Evolutionary conservation across 1,140 invertebrate genomes (phyloP).

Genomic region (Thrips palmi): DNA sequence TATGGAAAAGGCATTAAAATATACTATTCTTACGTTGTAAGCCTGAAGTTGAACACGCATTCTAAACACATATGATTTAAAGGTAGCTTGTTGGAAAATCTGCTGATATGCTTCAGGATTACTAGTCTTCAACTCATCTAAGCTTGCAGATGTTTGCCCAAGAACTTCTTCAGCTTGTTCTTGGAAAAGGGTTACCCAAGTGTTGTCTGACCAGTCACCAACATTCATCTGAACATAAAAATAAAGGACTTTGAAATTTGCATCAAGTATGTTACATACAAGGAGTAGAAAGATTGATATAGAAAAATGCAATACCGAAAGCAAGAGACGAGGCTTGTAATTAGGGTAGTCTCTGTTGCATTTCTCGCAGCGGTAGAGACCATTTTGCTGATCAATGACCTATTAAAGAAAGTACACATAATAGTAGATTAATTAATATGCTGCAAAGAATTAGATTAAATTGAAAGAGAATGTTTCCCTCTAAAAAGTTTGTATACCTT

Average conservation of each 20-base stretch:
- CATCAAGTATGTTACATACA: background rate
- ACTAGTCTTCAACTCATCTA: constrained; percentile 56
- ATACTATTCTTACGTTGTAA: constrained; percentile 52
- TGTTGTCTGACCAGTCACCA: constrained; percentile 58
- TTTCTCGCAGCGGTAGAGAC: constrained; percentile 84
- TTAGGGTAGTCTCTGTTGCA: constrained; percentile 68
- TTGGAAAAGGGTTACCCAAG: constrained; percentile 81
- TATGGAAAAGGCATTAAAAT: constrained; percentile 5
- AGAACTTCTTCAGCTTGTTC: constrained; percentile 69
- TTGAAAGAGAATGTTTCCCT: too few species aligned
- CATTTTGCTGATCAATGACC: constrained; percentile 70
- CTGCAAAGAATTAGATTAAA: constrained; percentile 3
- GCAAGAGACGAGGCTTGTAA: constrained; percentile 71
- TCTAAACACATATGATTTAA: constrained; percentile 64
- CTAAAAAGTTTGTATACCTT: too few species aligned
- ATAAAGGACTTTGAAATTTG: constrained; percentile 16
- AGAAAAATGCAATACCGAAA: constrained; percentile 33
- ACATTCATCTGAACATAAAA: constrained; percentile 41
- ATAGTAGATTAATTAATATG: constrained; percentile 4
- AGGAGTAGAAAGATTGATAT: background rate
- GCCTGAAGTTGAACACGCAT: constrained; percentile 73
- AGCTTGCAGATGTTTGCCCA: constrained; percentile 45
- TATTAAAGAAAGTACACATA: constrained; percentile 15
- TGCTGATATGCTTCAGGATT: constrained; percentile 39
- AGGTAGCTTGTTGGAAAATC: constrained; percentile 52